Conservation (phyloP, 1,140 invertebrate species). For the Plectrocnemia conspersa region DNA sequence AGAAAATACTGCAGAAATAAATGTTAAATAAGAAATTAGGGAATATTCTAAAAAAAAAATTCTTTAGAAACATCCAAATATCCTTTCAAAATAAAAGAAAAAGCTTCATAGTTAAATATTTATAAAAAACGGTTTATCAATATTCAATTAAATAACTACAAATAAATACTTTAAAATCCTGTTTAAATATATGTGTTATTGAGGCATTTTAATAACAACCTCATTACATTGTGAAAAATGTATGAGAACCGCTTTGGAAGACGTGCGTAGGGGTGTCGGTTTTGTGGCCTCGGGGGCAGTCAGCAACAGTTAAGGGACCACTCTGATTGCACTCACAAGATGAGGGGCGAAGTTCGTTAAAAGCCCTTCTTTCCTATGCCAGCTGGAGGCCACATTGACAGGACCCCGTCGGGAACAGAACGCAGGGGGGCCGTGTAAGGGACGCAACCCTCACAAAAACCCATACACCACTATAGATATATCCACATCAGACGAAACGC, state of each 20-base stretch:
- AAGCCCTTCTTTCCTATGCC: conserved; percentile 22
- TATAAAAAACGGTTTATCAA: background rate
- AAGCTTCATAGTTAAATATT: too few species aligned
- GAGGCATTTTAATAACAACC: too few species aligned
- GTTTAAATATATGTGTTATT: background rate
- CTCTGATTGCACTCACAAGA: conserved; percentile 26
- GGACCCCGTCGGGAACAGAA: background rate
- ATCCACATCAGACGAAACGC: too few species aligned
- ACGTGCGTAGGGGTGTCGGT: background rate
- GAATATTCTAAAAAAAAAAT: conserved; percentile 1
- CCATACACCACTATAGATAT: background rate
- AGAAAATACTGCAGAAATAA: too few species aligned
- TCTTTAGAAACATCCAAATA: background rate
- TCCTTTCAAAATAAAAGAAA: too few species aligned
- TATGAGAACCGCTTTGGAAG: conserved; percentile 5
- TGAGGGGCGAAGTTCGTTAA: conserved; percentile 29
- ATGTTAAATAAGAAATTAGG: too few species aligned
- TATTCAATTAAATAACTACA: background rate
- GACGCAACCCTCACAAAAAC: background rate
- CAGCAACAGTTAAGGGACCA: conserved; percentile 28
- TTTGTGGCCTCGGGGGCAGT: conserved; percentile 10
- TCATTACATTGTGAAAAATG: background rate
- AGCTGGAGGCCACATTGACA: conserved; percentile 28
- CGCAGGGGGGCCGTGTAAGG: background rate
- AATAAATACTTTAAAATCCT: background rate